Base-by-base conservation (phyloP, 2,797 vertebrate genomes). In the Carduelis carduelis region DNA sequence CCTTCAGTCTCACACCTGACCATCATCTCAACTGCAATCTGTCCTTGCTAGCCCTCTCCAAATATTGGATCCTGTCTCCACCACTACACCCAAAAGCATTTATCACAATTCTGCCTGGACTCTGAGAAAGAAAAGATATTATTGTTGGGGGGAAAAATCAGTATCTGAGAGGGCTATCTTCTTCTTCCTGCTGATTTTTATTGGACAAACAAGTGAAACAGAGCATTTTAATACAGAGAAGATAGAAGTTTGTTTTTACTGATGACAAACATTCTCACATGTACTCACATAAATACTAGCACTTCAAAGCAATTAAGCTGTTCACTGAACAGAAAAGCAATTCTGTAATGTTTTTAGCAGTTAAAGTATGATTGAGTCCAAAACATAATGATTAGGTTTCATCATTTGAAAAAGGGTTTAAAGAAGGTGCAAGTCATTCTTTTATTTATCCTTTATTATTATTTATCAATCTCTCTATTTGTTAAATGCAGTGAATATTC, bases 291-390 rank as follows among this genome's bases (percentile, higher is more conserved):
- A 83, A 93, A 56, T 81, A 61, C 72, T 57, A 72, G 53, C 50
- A 90, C 59, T 95, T 93, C 57, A 88, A 83, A 95, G 63, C 70
- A 95, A 95, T 97, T 94, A 95, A 88, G 56, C 80, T 88, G 77
- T 82, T 95, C 94, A 94, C 47, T 90, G 92, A 95, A 65, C 28
- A 66, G 89, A 88, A 81, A 93, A 95, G 93, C 0, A 0, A 79
- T 85, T 83, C 61, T 78, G 74, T 78, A 78, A 47, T 72, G 50
- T 47, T 93, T 93, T 87, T 56, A 82, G 56, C 66, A 89, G 52
- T 87, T 93, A 74, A 90, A 90, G 53, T 39, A 77, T 87, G 83
- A 96, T 47, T 89, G 78, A 35, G 20, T 74, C 77, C 49, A 87
- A 81, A 89, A 76, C 34, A 68, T 78, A 79, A 83, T 66, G 5